phyloP scores from a whole-genome alignment of 2,797 vertebrate species.

The Gobionotothen gibberifrons region DNA sequence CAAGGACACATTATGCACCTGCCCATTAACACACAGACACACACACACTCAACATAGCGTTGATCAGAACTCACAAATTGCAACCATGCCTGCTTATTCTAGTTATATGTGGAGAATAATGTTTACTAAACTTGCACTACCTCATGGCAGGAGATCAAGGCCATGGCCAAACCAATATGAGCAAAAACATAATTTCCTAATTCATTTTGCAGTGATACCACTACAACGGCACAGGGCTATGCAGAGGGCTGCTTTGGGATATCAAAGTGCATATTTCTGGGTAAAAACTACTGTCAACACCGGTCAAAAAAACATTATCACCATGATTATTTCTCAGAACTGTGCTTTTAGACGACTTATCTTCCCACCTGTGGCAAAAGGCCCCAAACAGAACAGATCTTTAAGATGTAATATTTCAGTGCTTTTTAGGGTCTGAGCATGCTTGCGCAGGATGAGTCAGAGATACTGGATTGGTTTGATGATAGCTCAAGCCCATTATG shows the following conservation, averaged over 20 bases:
- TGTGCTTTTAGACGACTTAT: neutral
- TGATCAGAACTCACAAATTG: neutral
- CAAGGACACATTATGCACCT: conserved; percentile 24
- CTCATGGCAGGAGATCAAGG: neutral
- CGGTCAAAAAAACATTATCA: neutral
- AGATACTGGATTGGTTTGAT: conserved; percentile 8
- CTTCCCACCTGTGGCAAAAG: neutral
- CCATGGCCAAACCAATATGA: neutral
- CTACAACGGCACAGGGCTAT: neutral
- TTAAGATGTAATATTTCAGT: neutral
- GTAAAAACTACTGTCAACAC: neutral
- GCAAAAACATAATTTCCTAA: neutral
- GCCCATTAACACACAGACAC: neutral
- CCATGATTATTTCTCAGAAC: neutral
- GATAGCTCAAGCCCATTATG: conserved; percentile 19
- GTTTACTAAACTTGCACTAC: neutral
- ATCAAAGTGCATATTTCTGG: neutral
- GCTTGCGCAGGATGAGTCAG: conserved; percentile 11
- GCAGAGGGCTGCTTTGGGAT: neutral
- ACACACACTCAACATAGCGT: neutral
- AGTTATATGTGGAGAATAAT: neutral
- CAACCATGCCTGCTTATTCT: neutral
- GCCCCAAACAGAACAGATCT: neutral
- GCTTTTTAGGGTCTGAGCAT: neutral
- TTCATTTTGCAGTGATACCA: neutral